A percentile compares a stretch with the other conserved stretches of the same genome.
phyloP scores from a whole-genome alignment of 2,113 vertebrate species.

The Alexandromys fortis region DNA sequence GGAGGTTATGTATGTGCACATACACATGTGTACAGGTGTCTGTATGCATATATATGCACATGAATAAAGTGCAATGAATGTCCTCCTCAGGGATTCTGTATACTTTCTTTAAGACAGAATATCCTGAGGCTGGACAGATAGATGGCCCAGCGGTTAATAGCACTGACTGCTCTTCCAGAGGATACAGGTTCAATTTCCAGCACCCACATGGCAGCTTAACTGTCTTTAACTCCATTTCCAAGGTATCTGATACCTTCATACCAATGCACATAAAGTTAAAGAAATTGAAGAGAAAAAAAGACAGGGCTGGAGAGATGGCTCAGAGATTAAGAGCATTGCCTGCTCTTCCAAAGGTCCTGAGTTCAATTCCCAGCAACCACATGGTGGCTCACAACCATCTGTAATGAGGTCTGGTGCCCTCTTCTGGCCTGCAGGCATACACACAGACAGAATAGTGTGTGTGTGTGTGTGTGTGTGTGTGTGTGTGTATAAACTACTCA shows the following conservation, averaged over 20 bases:
- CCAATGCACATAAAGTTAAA: background rate
- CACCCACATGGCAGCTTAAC: background rate
- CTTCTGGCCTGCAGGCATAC: no score
- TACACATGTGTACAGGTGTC: background rate
- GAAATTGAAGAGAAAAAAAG: background rate
- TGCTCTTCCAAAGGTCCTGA: no score
- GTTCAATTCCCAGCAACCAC: no score
- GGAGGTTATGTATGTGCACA: background rate
- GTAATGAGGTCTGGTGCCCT: no score
- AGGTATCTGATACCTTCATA: background rate
- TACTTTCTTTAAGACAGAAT: background rate
- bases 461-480: no score
- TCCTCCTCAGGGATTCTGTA: background rate
- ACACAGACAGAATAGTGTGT: no score
- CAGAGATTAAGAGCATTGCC: no score
- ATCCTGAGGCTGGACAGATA: background rate
- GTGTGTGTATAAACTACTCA: no score
- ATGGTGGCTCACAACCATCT: no score
- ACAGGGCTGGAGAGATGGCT: no score
- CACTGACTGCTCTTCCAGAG: background rate
- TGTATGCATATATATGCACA: background rate
- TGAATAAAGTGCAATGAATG: no score
- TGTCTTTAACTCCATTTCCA: background rate
- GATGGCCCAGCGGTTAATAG: background rate
- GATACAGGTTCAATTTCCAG: background rate